Evolutionary conservation across 2,797 vertebrate genomes (phyloP).

Genomic region (Limosa lapponica): DNA sequence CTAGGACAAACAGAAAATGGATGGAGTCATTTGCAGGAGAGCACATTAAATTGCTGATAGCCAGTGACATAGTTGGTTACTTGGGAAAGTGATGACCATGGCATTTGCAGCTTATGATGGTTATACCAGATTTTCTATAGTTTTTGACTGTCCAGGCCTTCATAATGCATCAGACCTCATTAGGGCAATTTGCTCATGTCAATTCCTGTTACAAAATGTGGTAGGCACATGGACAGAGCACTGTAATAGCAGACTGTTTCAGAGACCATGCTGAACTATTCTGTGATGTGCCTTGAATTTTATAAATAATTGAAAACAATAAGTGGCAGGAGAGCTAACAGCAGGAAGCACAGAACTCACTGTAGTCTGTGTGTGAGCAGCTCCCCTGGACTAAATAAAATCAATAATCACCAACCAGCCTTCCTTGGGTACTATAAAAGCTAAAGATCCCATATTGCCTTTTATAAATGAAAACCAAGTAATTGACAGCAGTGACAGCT

Average conservation of each 20-base stretch:
- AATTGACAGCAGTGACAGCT: slow-evolving; percentile 68
- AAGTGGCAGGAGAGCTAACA: slow-evolving; percentile 58
- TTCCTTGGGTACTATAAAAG: slow-evolving; percentile 63
- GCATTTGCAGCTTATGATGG: neutral
- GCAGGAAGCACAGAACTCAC: slow-evolving; percentile 38
- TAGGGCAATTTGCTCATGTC: slow-evolving; percentile 50
- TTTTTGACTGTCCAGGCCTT: neutral
- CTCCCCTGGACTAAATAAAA: slow-evolving; percentile 66
- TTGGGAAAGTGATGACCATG: neutral
- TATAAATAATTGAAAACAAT: slow-evolving; percentile 72
- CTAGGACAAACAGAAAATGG: neutral
- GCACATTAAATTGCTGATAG: neutral
- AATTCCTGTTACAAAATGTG: slow-evolving; percentile 40
- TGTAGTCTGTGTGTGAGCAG: slow-evolving; percentile 57
- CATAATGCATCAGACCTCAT: neutral
- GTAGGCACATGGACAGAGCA: neutral
- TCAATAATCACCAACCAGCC: slow-evolving; percentile 60
- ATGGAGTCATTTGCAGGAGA: neutral
- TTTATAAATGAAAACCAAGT: slow-evolving; percentile 68
- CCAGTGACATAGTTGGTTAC: neutral
- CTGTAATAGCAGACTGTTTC: slow-evolving; percentile 33
- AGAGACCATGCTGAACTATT: slow-evolving; percentile 7
- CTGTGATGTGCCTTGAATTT: slow-evolving; percentile 58
- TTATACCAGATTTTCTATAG: neutral
- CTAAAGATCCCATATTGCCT: slow-evolving; percentile 69